phyloP scores from a whole-genome alignment of 2,797 vertebrate genomes.

The Oophaga sylvatica region DNA sequence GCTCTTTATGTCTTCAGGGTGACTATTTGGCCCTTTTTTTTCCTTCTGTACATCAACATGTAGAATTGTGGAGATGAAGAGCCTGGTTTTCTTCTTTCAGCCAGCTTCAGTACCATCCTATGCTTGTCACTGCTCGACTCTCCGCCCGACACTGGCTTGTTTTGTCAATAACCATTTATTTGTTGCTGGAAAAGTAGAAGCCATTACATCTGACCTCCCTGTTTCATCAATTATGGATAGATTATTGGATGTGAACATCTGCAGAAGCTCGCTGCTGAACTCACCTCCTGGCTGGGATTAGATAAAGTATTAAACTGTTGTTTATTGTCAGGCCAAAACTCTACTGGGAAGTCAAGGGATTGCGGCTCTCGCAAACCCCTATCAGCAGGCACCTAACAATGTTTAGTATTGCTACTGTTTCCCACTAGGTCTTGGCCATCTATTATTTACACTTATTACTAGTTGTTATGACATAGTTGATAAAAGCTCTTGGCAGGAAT shows the following conservation, averaged over 20 bases:
- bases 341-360: constrained; percentile 88
- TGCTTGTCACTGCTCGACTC: constrained; percentile 81
- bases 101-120: constrained; percentile 67
- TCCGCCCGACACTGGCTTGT: constrained; percentile 89
- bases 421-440: constrained; percentile 84
- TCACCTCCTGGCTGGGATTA: constrained; percentile 98
- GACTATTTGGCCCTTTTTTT: constrained; percentile 66
- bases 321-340: constrained; percentile 98
- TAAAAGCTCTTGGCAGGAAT: constrained; percentile 88
- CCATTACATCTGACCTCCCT: constrained; percentile 99
- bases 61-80: constrained; percentile 68
- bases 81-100: constrained; percentile 63
- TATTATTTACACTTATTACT: constrained; percentile 94
- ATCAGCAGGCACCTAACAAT: constrained; percentile 88
- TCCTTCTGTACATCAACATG: constrained; percentile 57
- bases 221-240: constrained; percentile 99
- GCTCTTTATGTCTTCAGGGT: constrained; percentile 67
- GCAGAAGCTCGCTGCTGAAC: constrained; percentile 92
- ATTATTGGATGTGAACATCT: constrained; percentile 99
- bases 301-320: constrained; percentile 99
- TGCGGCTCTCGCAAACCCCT: constrained; percentile 80
- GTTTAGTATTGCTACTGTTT: constrained; percentile 78
- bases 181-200: constrained; percentile 93
- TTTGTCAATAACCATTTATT: constrained; percentile 99
- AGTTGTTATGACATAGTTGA: constrained; percentile 87